Base-by-base conservation (phyloP, 2,888 invertebrate genomes). In the Ephialtes manifestator region DNA sequence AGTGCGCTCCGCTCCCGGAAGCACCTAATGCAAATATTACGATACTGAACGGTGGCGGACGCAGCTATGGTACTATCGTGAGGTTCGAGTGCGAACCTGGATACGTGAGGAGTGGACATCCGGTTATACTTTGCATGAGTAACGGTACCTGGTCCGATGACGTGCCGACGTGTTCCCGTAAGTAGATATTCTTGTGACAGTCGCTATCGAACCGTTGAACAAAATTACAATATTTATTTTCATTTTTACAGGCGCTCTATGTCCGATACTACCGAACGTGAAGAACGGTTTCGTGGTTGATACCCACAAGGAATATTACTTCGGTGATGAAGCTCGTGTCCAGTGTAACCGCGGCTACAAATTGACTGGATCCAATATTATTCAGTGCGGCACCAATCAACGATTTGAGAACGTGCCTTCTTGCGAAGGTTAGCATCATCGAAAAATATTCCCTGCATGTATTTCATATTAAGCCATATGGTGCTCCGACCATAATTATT, bases 81-180 rank as follows among this genome's bases (percentile, higher is more conserved):
- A 96, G 98, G 86, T 98, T 97, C 92, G 98, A 98, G 94, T 99
- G 98, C 92, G 98, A 98, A 91, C 97, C 98, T 7, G 98, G 98
- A 3, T 98, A 98, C 92, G 96, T 97, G 78, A 96, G 98, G 88
- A 96, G 96, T 88, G 98, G 98, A 43, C 97, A 97, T 92, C 98
- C 98, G 18, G 98, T 98, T 4, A 96, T 98, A 58, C 96, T 98
- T 51, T 99, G 98, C 93, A 98, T 98, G 98, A 98, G 98, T 92
- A 98, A 98, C 92, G 98, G 98, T 72, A 98, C 98, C 11, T 99
- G 98, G 98, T 98, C 98, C 83, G 98, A 98, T 83, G 96, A 97
- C 88, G 98, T 98, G 4, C 98, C 98, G 0, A 96, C 96, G 5
- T 98, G 98, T 94, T 96, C 97, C 48, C 96, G 98, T 95, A 95